A percentile compares a stretch with the other conserved stretches of the same genome.
These are phyloP conservation scores for Adelognathus sp. DNA, from an alignment of 2,888 invertebrate species.

Conservation along the genomic window DNA sequence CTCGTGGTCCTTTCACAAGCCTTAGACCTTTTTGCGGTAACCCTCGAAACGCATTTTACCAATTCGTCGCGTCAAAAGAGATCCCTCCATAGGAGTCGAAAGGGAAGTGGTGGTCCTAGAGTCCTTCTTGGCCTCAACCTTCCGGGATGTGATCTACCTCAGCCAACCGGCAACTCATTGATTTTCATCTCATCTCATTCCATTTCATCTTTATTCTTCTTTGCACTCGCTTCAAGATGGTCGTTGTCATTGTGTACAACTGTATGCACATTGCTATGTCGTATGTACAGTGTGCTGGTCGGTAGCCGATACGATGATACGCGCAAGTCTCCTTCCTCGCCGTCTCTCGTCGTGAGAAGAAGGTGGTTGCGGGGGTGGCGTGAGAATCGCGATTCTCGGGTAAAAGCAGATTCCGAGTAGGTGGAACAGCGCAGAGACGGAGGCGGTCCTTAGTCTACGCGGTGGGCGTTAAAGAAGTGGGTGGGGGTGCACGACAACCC, in stretches of 20 bases:
- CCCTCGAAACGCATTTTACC: not conserved
- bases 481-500: constrained; percentile 74
- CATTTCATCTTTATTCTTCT: constrained; percentile 23
- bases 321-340: constrained; percentile 51
- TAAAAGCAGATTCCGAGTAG: constrained; percentile 74
- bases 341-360: constrained; percentile 58
- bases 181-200: constrained; percentile 5
- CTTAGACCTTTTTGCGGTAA: not conserved
- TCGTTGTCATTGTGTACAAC: constrained; percentile 4
- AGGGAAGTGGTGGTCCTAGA: not conserved
- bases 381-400: constrained; percentile 65
- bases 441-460: constrained; percentile 79
- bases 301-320: constrained; percentile 56
- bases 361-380: constrained; percentile 68
- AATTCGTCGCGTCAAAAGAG: not conserved
- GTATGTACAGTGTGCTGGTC: constrained; percentile 6
- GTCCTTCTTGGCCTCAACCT: not conserved
- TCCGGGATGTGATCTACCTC: not conserved
- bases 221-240: not conserved
- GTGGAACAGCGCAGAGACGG: constrained; percentile 78
- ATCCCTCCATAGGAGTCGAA: constrained; percentile 1
- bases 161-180: not conserved
- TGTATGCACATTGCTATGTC: not conserved
- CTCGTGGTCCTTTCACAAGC: not conserved
- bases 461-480: constrained; percentile 80